phyloP scores from a whole-genome alignment of 2,113 vertebrate species.

The Pterocles burchelli region DNA sequence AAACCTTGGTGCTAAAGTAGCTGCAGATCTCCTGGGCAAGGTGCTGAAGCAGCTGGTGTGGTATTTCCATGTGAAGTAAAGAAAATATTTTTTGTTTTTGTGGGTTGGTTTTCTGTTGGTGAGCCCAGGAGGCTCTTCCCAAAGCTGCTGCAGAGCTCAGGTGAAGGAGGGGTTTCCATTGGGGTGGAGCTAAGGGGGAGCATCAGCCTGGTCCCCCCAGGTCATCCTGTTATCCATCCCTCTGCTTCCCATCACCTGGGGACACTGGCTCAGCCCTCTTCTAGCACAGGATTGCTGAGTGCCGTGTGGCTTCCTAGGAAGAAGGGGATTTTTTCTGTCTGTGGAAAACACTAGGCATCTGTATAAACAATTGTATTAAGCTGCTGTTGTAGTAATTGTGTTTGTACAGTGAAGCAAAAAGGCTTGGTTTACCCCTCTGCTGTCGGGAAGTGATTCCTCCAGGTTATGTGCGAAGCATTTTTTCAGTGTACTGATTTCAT shows the following conservation, averaged over 20 bases:
- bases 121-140: background rate
- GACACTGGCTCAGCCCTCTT: no score
- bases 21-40: background rate
- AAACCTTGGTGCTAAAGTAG: background rate
- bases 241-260: background rate
- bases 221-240: background rate
- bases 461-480: conserved; percentile 38
- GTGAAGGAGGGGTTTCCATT: background rate
- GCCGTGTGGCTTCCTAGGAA: background rate
- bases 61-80: background rate
- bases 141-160: background rate
- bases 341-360: background rate
- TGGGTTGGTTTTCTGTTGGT: no score
- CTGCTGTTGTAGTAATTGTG: conserved; percentile 47
- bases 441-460: conserved; percentile 60
- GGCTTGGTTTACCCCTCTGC: conserved; percentile 45
- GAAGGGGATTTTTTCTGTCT: background rate
- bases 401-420: conserved; percentile 60
- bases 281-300: background rate
- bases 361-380: conserved; percentile 53
- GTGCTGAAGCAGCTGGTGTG: background rate
- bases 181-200: background rate
- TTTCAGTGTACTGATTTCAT: conserved; percentile 31
- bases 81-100: background rate
- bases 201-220: no score